Percentiles rank a stretch among this genome's conserved stretches.
phyloP scores from a whole-genome alignment of 1,140 invertebrate genomes.

The Caenorhabditis inopinata region DNA sequence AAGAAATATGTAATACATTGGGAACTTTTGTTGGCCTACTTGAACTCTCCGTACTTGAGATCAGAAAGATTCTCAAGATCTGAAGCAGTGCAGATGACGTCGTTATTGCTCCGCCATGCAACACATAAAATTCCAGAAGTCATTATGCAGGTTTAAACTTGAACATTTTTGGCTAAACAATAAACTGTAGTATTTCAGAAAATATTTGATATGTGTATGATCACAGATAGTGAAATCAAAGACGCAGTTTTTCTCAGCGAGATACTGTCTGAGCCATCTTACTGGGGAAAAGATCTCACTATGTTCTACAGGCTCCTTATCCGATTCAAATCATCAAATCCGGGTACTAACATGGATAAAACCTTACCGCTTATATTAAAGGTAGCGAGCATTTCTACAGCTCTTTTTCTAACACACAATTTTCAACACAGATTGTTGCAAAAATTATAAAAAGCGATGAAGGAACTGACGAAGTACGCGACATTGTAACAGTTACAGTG shows the following conservation, averaged over 20 bases:
- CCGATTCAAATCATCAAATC: background rate
- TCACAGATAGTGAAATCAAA: background rate
- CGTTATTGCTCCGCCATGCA: background rate
- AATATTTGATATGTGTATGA: constrained; percentile 5
- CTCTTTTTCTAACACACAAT: background rate
- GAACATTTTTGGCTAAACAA: background rate
- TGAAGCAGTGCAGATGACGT: background rate
- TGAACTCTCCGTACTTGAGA: background rate
- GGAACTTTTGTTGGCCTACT: background rate
- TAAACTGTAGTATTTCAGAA: background rate
- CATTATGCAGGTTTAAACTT: background rate
- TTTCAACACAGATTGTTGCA: background rate
- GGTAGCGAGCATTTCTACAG: background rate
- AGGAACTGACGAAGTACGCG: background rate
- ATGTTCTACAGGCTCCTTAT: constrained; percentile 1
- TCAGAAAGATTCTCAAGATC: background rate
- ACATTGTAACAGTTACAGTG: constrained; percentile 1
- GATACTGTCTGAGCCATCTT: background rate
- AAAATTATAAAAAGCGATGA: background rate
- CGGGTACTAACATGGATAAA: background rate
- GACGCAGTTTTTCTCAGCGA: background rate
- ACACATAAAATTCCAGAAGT: background rate
- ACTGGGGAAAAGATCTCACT: background rate
- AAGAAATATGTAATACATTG: background rate
- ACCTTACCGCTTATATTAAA: background rate